A percentile compares a stretch with the other conserved stretches of the same genome.
phyloP scores from a whole-genome alignment of 2,888 invertebrate species.

The Julus scandinavius region DNA sequence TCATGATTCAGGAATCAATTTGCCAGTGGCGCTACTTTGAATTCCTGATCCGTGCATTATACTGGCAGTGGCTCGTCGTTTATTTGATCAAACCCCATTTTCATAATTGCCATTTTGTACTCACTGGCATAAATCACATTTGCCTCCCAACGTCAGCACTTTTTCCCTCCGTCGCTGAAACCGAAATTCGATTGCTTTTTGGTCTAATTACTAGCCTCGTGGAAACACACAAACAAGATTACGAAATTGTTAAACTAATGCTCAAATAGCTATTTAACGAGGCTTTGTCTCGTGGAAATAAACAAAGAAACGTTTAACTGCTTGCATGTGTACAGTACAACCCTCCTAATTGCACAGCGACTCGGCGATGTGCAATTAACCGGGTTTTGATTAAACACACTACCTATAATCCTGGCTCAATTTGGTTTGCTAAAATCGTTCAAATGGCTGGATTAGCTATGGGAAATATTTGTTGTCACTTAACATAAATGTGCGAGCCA shows the following conservation, averaged over 20 bases:
- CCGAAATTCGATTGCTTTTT: constrained; percentile 24
- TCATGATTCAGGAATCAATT: constrained; percentile 39
- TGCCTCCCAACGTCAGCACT: neutral
- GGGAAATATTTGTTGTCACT: no score
- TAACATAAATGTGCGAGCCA: no score
- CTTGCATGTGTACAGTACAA: no score
- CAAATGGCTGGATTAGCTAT: no score
- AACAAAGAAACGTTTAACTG: neutral
- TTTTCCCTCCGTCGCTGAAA: neutral
- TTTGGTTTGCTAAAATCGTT: no score
- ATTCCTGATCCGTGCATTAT: constrained; percentile 33
- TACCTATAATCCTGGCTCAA: no score
- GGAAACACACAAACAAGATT: constrained; percentile 28
- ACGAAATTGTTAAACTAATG: neutral
- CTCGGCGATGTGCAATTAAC: no score
- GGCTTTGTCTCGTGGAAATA: neutral
- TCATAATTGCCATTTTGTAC: constrained; percentile 42
- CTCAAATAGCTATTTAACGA: constrained; percentile 12
- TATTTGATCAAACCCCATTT: constrained; percentile 26
- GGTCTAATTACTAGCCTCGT: constrained; percentile 32
- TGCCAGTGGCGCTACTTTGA: constrained; percentile 31
- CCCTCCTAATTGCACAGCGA: no score
- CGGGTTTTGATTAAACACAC: no score
- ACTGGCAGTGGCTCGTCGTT: constrained; percentile 18
- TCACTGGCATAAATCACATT: constrained; percentile 10